These are phyloP conservation scores for Apamea epomidion DNA, from an alignment of 2,888 invertebrate genomes.

Conservation along the genomic window DNA sequence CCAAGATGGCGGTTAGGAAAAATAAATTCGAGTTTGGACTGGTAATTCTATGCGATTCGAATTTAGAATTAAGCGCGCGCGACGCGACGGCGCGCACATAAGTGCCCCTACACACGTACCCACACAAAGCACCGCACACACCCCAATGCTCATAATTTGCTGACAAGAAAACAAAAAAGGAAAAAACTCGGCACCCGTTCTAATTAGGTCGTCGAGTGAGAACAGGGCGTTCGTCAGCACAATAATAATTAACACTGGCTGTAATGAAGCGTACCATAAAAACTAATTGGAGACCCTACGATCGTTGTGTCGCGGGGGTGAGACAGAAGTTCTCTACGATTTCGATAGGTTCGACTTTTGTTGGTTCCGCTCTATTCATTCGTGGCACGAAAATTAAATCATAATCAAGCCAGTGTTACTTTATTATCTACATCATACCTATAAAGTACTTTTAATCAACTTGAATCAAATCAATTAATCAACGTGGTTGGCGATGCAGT, in stretches of 20 bases:
- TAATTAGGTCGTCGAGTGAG: slow-evolving; percentile 90
- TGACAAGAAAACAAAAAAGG: slow-evolving; percentile 85
- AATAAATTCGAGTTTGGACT: slow-evolving; percentile 58
- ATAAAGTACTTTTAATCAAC: slow-evolving; percentile 40
- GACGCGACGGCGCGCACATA: slow-evolving; percentile 68
- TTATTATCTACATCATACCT: slow-evolving; percentile 37
- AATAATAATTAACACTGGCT: slow-evolving; percentile 90
- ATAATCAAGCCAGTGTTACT: slow-evolving; percentile 44
- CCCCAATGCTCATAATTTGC: slow-evolving; percentile 85
- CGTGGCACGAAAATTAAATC: slow-evolving; percentile 54
- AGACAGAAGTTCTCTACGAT: slow-evolving; percentile 73
- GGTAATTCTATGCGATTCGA: slow-evolving; percentile 67
- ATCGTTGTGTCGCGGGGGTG: slow-evolving; percentile 79
- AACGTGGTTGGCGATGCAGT: slow-evolving; percentile 30
- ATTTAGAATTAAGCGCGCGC: slow-evolving; percentile 69
- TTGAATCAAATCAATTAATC: slow-evolving; percentile 46
- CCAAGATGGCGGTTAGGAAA: slow-evolving; percentile 47
- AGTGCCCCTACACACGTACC: slow-evolving; percentile 76
- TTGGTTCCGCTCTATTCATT: slow-evolving; percentile 53
- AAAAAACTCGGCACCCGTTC: slow-evolving; percentile 82
- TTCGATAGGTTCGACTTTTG: slow-evolving; percentile 77
- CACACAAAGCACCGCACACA: slow-evolving; percentile 77
- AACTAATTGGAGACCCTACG: slow-evolving; percentile 89
- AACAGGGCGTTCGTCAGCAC: slow-evolving; percentile 88
- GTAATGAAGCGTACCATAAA: slow-evolving; percentile 89